Conservation (phyloP, 2,797 vertebrate genomes). For the Telmatherina bonti region DNA sequence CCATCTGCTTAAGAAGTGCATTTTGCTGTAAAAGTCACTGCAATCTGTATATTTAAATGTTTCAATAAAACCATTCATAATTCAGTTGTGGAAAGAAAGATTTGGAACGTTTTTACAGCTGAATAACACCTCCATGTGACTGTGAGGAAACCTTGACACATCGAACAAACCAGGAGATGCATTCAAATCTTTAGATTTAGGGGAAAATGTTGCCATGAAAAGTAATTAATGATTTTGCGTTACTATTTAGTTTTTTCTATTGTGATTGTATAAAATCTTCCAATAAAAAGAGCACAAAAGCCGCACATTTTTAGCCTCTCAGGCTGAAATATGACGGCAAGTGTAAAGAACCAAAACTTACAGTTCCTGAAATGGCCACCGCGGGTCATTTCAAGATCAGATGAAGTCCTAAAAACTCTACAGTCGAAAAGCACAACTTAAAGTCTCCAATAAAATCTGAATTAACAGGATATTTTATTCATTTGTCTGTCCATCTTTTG, state of each 20-base stretch:
- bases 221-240: neutral
- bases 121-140: neutral
- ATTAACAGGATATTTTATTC: no score
- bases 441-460: no score
- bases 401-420: no score
- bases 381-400: no score
- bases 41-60: constrained; percentile 1
- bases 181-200: neutral
- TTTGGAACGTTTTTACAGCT: neutral
- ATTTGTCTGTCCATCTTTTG: no score
- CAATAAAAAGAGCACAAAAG: neutral
- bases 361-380: no score
- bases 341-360: no score
- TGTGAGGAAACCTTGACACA: neutral
- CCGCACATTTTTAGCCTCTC: neutral
- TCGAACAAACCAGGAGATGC: neutral
- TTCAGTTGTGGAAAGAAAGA: constrained; percentile 1
- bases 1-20: constrained; percentile 3
- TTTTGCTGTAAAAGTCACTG: constrained; percentile 22
- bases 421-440: no score
- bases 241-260: no score
- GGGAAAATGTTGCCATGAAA: neutral
- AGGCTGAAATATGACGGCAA: no score
- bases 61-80: constrained; percentile 15
- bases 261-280: neutral